Conservation (phyloP, 2,797 vertebrate species). For the Manis crassicaudata region DNA sequence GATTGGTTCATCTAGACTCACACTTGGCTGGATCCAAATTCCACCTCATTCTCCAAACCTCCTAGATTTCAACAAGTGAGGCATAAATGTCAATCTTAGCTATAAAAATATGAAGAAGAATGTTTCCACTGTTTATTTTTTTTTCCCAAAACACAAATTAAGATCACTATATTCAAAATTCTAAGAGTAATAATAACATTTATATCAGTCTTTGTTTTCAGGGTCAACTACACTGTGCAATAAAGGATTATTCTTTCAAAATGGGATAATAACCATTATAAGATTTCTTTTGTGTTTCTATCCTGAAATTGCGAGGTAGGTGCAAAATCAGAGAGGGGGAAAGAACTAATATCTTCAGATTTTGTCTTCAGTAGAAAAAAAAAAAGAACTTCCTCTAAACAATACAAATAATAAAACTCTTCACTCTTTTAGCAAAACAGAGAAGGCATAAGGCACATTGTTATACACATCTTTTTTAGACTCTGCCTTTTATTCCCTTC, state of each 20-base stretch:
- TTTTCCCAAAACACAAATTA: constrained; percentile 24
- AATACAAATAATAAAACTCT: constrained; percentile 8
- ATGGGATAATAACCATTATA: neutral
- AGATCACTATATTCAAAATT: neutral
- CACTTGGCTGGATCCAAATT: neutral
- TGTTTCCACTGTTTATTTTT: neutral
- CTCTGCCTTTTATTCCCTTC: neutral
- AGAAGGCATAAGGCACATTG: neutral
- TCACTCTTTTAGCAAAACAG: neutral
- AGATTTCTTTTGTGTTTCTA: constrained; percentile 34
- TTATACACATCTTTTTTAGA: neutral
- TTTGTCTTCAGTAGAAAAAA: constrained; percentile 7
- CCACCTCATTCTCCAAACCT: neutral
- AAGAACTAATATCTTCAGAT: neutral
- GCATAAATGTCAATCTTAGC: constrained; percentile 38
- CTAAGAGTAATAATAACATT: neutral
- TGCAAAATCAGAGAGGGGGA: neutral
- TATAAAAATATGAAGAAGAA: constrained; percentile 48
- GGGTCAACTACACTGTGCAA: neutral
- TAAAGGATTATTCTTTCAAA: neutral
- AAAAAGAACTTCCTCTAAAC: neutral
- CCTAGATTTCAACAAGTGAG: constrained; percentile 44
- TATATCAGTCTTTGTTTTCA: neutral
- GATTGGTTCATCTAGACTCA: neutral
- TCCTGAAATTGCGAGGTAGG: constrained; percentile 10